Evolutionary conservation across 2,113 vertebrate genomes (phyloP).

Genomic region (Callionymus lyra): DNA sequence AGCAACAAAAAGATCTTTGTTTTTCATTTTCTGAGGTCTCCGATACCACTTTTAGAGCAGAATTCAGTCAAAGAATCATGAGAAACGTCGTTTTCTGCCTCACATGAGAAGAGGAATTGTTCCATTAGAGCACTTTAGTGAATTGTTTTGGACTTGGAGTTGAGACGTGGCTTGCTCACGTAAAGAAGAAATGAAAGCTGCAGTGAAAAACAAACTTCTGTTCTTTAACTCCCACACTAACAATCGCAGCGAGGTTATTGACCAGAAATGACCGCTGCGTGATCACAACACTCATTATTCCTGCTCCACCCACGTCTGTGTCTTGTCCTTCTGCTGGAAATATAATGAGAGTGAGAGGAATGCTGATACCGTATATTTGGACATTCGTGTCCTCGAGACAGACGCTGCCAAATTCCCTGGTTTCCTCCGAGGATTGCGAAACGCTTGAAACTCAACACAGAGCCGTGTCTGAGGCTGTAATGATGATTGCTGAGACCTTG

Average conservation of each 20-base stretch:
- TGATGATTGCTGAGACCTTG: constrained; percentile 55
- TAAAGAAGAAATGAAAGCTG: constrained; percentile 29
- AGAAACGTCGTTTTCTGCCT: too few species aligned
- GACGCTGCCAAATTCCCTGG: constrained; percentile 43
- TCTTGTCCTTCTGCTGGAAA: constrained; percentile 32
- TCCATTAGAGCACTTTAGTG: too few species aligned
- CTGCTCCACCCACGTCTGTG: background rate
- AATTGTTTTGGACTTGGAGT: too few species aligned
- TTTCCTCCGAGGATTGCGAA: constrained; percentile 53
- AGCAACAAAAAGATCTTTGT: too few species aligned
- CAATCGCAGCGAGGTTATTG: constrained; percentile 2
- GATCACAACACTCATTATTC: constrained; percentile 15
- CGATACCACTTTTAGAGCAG: too few species aligned
- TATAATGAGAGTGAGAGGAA: constrained; percentile 36
- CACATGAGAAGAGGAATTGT: background rate
- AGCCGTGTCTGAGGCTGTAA: constrained; percentile 44
- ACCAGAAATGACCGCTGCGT: constrained; percentile 9
- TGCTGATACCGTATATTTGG: constrained; percentile 47
- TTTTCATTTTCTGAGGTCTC: too few species aligned
- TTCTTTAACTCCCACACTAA: constrained; percentile 18
- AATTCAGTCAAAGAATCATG: too few species aligned
- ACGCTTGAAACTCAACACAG: constrained; percentile 49
- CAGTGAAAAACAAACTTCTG: constrained; percentile 19
- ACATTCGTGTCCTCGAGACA: constrained; percentile 42
- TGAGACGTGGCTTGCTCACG: background rate